phyloP scores from a whole-genome alignment of 2,888 invertebrate species.

The Alcis repandata region DNA sequence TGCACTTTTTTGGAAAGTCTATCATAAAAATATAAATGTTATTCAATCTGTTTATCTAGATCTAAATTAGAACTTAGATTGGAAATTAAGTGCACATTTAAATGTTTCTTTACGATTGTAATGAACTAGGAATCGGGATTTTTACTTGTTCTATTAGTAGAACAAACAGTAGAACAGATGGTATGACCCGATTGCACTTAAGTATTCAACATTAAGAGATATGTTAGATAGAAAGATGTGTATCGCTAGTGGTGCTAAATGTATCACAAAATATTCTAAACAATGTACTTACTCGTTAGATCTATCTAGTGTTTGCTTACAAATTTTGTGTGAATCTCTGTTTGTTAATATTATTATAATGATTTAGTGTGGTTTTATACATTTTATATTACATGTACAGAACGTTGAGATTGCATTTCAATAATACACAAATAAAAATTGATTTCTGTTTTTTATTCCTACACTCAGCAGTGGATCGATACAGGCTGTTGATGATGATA shows the following conservation, averaged over 20 bases:
- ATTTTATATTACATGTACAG: slow-evolving; percentile 84
- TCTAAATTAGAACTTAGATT: slow-evolving; percentile 22
- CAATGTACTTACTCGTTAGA: slow-evolving; percentile 55
- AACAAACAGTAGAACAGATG: too few species aligned
- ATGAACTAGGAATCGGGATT: not conserved
- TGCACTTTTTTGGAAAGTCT: slow-evolving; percentile 46
- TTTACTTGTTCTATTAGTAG: too few species aligned
- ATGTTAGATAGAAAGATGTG: slow-evolving; percentile 29
- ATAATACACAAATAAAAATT: slow-evolving; percentile 75
- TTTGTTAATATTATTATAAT: slow-evolving; percentile 62
- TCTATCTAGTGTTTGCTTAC: slow-evolving; percentile 60
- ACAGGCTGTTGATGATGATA: too few species aligned
- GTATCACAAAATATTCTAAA: slow-evolving; percentile 53
- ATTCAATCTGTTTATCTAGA: slow-evolving; percentile 16
- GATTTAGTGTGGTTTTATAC: slow-evolving; percentile 80
- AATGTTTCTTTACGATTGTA: not conserved
- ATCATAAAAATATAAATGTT: slow-evolving; percentile 29
- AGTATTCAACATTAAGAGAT: slow-evolving; percentile 23
- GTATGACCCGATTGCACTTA: slow-evolving; percentile 12
- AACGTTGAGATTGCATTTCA: slow-evolving; percentile 85
- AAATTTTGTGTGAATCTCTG: slow-evolving; percentile 71
- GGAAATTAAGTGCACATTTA: slow-evolving; percentile 12
- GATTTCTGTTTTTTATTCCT: slow-evolving; percentile 53
- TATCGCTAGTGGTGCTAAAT: slow-evolving; percentile 48
- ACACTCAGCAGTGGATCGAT: too few species aligned